Evolutionary conservation across 2,888 invertebrate species (phyloP).

Genomic region (Dichetophora obliterata): DNA sequence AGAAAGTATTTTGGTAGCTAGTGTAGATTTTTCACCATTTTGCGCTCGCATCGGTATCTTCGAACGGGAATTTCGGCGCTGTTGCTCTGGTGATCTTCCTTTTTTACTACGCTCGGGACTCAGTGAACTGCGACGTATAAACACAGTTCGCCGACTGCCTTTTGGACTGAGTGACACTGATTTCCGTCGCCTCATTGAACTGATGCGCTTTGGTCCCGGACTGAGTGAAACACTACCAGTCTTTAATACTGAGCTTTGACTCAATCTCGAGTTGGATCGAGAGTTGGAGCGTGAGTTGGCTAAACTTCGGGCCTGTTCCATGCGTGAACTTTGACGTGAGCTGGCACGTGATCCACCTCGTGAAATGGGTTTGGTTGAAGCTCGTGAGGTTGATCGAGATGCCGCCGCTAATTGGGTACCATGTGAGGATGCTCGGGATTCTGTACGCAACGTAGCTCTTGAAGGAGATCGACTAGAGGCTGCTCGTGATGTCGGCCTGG

Average conservation of each 20-base stretch:
- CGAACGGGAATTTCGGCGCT: conserved; percentile 54
- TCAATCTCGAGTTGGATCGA: conserved; percentile 58
- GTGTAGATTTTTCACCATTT: conserved; percentile 12
- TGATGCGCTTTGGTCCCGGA: conserved; percentile 53
- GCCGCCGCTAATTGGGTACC: conserved; percentile 49
- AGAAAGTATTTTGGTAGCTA: conserved; percentile 43
- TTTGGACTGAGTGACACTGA: conserved; percentile 62
- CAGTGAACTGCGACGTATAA: conserved; percentile 55
- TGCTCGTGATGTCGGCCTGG: conserved; percentile 56
- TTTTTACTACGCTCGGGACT: conserved; percentile 55
- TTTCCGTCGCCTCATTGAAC: conserved; percentile 54
- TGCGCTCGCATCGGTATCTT: conserved; percentile 60
- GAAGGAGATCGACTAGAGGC: conserved; percentile 61
- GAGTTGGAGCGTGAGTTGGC: conserved; percentile 57
- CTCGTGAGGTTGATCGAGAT: conserved; percentile 56
- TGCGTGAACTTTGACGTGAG: conserved; percentile 57
- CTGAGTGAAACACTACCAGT: conserved; percentile 54
- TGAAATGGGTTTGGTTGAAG: conserved; percentile 56
- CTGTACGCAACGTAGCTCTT: conserved; percentile 48
- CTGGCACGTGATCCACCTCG: conserved; percentile 52
- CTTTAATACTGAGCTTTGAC: conserved; percentile 55
- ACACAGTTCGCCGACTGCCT: conserved; percentile 38
- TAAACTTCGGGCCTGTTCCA: conserved; percentile 57
- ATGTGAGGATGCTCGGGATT: conserved; percentile 53
- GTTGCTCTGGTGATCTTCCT: conserved; percentile 35